Percentiles rank a stretch among this genome's conserved stretches.
phyloP scores from a whole-genome alignment of 2,888 invertebrate species.

The Drosophila limbata region DNA sequence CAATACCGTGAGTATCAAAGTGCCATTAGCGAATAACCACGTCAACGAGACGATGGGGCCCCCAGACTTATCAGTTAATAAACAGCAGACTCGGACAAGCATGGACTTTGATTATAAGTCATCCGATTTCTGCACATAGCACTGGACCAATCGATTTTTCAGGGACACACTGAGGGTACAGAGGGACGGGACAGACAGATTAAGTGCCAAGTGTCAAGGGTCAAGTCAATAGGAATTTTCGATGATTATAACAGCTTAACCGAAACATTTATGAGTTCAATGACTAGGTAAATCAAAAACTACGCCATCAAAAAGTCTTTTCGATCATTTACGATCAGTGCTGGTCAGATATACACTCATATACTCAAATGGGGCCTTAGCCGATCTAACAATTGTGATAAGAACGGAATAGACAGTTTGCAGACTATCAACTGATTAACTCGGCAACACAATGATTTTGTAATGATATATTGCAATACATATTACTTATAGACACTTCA shows the following conservation, averaged over 20 bases:
- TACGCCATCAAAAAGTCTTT: not conserved
- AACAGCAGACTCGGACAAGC: conserved; percentile 44
- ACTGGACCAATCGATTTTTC: conserved; percentile 33
- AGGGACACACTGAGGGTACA: not conserved
- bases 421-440: conserved; percentile 19
- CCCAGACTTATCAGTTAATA: conserved; percentile 60
- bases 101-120: conserved; percentile 76
- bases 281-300: conserved; percentile 13
- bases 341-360: conserved; percentile 10
- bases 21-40: conserved; percentile 48
- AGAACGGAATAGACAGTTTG: conserved; percentile 21
- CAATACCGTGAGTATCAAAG: conserved; percentile 87
- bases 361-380: conserved; percentile 58
- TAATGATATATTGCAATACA: not conserved
- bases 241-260: conserved; percentile 5
- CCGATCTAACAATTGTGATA: conserved; percentile 12
- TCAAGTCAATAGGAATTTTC: not conserved
- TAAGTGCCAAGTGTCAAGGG: not conserved
- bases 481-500: not conserved
- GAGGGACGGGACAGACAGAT: not conserved
- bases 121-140: conserved; percentile 56
- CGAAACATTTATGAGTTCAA: conserved; percentile 19
- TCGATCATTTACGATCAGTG: conserved; percentile 5
- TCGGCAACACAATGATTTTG: not conserved
- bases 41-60: conserved; percentile 52